Evolutionary conservation across 2,113 vertebrate genomes (phyloP).

Genomic region (Leptobrachium leishanense): DNA sequence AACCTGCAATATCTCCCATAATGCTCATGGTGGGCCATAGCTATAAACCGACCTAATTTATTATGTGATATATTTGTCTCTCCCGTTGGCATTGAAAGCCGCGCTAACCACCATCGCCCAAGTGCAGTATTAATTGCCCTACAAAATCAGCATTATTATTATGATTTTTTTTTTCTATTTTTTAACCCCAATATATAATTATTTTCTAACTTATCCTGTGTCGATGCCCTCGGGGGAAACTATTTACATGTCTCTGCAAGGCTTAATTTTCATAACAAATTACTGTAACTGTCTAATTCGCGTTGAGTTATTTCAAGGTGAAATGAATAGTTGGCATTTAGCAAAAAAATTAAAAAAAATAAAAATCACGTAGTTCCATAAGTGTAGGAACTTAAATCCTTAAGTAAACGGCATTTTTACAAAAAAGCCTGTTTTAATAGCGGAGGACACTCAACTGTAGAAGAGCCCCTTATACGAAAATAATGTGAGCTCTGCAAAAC

Average conservation of each 20-base stretch:
- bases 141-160: constrained; percentile 9
- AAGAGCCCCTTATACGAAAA: constrained; percentile 40
- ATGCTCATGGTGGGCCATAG: not conserved
- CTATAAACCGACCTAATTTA: not conserved
- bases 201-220: not conserved
- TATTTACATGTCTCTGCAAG: constrained; percentile 18
- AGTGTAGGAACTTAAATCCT: constrained; percentile 36
- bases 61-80: not conserved
- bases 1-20: too few species aligned
- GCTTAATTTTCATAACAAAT: constrained; percentile 28
- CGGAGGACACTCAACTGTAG: constrained; percentile 32
- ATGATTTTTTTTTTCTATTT: not conserved
- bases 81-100: not conserved
- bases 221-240: not conserved
- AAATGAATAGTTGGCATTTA: constrained; percentile 39
- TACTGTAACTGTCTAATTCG: constrained; percentile 26
- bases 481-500: constrained; percentile 28
- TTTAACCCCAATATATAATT: constrained; percentile 16
- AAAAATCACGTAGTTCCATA: constrained; percentile 24
- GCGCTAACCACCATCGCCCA: not conserved
- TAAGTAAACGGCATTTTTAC: constrained; percentile 25
- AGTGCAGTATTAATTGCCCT: not conserved
- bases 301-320: constrained; percentile 30
- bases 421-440: constrained; percentile 47
- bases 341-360: not conserved